Percentiles rank a stretch among this genome's conserved stretches.
These are phyloP conservation scores for Microtus ochrogaster DNA, from an alignment of 2,113 vertebrate species.

Conservation along the genomic window DNA sequence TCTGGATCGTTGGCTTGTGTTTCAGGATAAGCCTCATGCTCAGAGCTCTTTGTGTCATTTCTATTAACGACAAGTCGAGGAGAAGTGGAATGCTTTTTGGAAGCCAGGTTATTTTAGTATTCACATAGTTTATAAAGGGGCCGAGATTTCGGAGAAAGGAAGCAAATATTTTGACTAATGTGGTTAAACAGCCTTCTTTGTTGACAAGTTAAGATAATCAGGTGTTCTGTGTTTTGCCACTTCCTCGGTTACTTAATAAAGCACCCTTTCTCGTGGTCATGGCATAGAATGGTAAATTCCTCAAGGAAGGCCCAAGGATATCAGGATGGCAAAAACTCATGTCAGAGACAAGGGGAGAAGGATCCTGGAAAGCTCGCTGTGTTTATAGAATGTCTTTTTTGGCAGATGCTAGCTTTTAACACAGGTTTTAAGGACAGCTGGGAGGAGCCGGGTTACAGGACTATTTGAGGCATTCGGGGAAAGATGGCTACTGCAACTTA, in stretches of 20 bases:
- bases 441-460: not conserved
- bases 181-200: constrained; percentile 55
- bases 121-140: constrained; percentile 28
- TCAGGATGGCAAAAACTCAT: constrained; percentile 12
- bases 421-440: not conserved
- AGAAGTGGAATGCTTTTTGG: constrained; percentile 34
- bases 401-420: not conserved
- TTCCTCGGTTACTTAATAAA: constrained; percentile 72
- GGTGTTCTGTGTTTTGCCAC: constrained; percentile 77
- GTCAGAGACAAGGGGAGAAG: not conserved
- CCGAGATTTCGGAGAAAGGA: constrained; percentile 52
- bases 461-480: not conserved
- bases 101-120: constrained; percentile 38
- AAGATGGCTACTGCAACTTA: not conserved
- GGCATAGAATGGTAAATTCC: constrained; percentile 46
- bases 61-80: not conserved
- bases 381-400: not conserved
- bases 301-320: constrained; percentile 69
- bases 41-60: constrained; percentile 43
- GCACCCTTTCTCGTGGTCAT: constrained; percentile 53
- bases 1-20: not conserved
- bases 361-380: constrained; percentile 10
- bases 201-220: constrained; percentile 73
- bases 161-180: constrained; percentile 72
- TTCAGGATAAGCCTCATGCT: not conserved